Base-by-base conservation (phyloP, 2,113 vertebrate genomes). In the Halichoeres trimaculatus region DNA sequence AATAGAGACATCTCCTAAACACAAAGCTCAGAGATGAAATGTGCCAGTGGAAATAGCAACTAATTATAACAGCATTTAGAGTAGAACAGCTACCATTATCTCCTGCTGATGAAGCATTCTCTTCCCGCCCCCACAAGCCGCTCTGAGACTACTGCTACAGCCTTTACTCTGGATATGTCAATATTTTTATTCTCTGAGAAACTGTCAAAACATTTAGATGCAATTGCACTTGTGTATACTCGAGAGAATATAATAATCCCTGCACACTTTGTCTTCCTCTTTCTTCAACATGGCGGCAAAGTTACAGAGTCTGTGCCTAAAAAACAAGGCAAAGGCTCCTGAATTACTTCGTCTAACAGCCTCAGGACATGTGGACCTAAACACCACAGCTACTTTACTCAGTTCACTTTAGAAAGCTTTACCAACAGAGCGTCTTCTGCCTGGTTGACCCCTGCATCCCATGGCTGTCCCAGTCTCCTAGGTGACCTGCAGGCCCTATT, bases 381-480 rank as follows among this genome's bases (percentile, higher is more conserved):
- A 76, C 24, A 8, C 54, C 8, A 30, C 5, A 65, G 45, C 22
- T 16, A 22, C 43, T 14, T 41, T 14, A 16, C 23, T 56, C 19
- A 73, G 20, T 59, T 36, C 35, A 63, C 5, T 10, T 34, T 45
- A 8, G 38, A 89, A 86, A 70, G 36, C 66, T 63, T 91, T 94
- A 93, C 92, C 91, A 81, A 94, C 83, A 74, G 90, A 90, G 63
- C 52, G 9, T 34, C 59, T 67, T 76, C 89, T 89, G 61, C 69
- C 69, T 41, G 14, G 16, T 30, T 8, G 65, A 68, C 69, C 64
- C 74, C 65, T 57, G 11, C 30, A 57, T 79, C 87, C 82, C 93
- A 94, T 93, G 48, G 81, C 24, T 62, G 51, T 68, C 60, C 63
- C 40, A 22, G 62, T 82, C 24, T 77, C 77, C 57, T 50, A 55